Percentiles rank a stretch among this genome's conserved stretches.
Conservation (phyloP, 2,888 invertebrate genomes). For the Synanthedon formicaeformis region DNA sequence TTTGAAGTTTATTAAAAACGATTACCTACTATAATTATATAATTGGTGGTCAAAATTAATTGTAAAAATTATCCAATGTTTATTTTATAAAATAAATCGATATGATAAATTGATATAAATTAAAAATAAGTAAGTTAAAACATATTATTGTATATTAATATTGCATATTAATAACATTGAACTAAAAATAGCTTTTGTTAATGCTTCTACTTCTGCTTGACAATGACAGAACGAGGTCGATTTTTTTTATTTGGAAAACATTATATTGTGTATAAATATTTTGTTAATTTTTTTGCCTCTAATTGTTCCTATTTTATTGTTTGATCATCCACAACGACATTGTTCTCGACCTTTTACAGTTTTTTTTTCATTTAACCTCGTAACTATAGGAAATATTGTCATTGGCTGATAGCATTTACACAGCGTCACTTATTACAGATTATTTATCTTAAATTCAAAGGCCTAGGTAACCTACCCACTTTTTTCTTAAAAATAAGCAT, state of each 20-base stretch:
- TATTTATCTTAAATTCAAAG: too few relatives aligned
- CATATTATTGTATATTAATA: too few relatives aligned
- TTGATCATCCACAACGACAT: slow-evolving; percentile 55
- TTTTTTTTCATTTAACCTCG: background rate
- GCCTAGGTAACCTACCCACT: too few relatives aligned
- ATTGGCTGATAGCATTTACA: background rate
- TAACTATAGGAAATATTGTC: background rate
- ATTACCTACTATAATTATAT: too few relatives aligned
- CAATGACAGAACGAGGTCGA: slow-evolving; percentile 52
- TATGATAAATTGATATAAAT: too few relatives aligned
- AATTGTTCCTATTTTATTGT: slow-evolving; percentile 11
- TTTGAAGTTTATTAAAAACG: too few relatives aligned
- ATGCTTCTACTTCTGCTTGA: slow-evolving; percentile 15
- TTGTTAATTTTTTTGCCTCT: background rate
- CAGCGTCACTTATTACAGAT: background rate
- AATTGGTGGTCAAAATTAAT: too few relatives aligned
- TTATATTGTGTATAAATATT: slow-evolving; percentile 12
- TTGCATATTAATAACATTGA: background rate
- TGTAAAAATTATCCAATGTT: too few relatives aligned
- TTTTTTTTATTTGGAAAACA: slow-evolving; percentile 40
- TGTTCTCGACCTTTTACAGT: slow-evolving; percentile 36
- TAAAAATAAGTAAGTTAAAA: too few relatives aligned
- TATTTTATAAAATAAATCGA: too few relatives aligned
- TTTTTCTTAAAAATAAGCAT: too few relatives aligned
- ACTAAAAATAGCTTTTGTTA: background rate